Percentiles rank a stretch among this genome's conserved stretches.
These are phyloP conservation scores for Andrena minutula DNA, from an alignment of 2,888 invertebrate species.

Conservation along the genomic window DNA sequence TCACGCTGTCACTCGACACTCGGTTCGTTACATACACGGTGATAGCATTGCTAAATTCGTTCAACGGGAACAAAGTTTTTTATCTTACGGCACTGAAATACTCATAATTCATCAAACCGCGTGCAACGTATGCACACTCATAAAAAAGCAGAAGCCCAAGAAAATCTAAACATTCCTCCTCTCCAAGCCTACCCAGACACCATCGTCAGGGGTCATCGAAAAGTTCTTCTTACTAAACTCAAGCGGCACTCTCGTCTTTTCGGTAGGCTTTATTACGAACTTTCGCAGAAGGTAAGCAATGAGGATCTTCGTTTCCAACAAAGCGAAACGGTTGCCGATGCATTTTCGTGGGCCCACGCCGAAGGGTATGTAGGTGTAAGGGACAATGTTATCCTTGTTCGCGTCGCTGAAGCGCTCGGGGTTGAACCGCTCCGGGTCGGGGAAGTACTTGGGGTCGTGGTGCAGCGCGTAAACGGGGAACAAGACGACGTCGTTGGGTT, in stretches of 20 bases:
- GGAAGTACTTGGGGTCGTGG: slow-evolving; percentile 73
- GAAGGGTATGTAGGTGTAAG: slow-evolving; percentile 74
- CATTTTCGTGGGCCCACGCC: slow-evolving; percentile 76
- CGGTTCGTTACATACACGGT: neutral
- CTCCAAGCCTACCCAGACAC: slow-evolving; percentile 70
- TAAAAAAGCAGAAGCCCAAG: too few species aligned
- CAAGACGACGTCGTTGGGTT: slow-evolving; percentile 49
- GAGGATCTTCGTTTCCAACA: slow-evolving; percentile 77
- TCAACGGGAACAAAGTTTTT: too few species aligned
- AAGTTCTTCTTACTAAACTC: slow-evolving; percentile 52
- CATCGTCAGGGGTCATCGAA: slow-evolving; percentile 51
- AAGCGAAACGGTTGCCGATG: slow-evolving; percentile 75
- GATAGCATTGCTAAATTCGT: too few species aligned
- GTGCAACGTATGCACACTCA: neutral
- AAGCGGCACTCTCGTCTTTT: slow-evolving; percentile 84
- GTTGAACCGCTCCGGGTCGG: slow-evolving; percentile 74
- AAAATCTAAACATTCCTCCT: slow-evolving; percentile 35
- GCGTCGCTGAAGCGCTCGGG: slow-evolving; percentile 74
- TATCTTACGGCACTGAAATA: neutral
- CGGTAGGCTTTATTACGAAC: slow-evolving; percentile 75
- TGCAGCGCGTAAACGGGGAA: slow-evolving; percentile 73
- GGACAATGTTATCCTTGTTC: slow-evolving; percentile 68
- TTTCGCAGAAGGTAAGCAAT: slow-evolving; percentile 66
- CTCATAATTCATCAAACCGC: neutral
- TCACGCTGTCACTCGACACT: neutral